Conservation (phyloP, 1,140 invertebrate genomes). For the Arion vulgaris region DNA sequence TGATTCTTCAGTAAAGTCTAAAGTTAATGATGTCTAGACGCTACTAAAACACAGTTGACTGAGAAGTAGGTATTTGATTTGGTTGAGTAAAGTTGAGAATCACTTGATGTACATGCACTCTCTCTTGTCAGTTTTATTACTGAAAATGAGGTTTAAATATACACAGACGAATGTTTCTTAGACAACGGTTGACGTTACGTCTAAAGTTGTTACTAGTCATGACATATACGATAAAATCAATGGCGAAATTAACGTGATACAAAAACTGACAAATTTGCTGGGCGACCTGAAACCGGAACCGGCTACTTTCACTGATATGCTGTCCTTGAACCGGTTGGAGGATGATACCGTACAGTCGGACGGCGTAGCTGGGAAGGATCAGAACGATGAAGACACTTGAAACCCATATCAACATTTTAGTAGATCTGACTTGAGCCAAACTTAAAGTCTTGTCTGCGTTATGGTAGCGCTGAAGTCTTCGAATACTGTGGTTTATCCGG, state of each 20-base stretch:
- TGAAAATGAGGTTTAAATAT: not conserved
- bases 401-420: conserved; percentile 86
- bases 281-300: conserved; percentile 40
- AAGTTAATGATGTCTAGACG: too few species aligned
- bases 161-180: conserved; percentile 25
- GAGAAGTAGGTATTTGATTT: too few species aligned
- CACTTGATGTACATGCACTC: too few species aligned
- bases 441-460: conserved; percentile 21
- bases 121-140: too few species aligned
- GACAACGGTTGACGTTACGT: conserved; percentile 34
- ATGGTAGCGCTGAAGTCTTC: conserved; percentile 19
- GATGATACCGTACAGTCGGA: conserved; percentile 67
- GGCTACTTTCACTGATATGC: conserved; percentile 28
- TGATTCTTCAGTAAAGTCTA: too few species aligned
- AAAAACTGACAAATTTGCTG: conserved; percentile 62
- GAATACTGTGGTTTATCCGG: conserved; percentile 33
- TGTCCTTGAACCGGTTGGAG: conserved; percentile 17
- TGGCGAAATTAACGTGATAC: conserved; percentile 87
- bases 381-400: conserved; percentile 85
- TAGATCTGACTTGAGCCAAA: conserved; percentile 81
- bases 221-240: conserved; percentile 89
- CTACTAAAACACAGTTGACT: too few species aligned
- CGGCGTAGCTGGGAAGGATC: conserved; percentile 79
- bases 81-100: too few species aligned
- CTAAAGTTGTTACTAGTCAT: conserved; percentile 57